These are phyloP conservation scores for Cyanoliseus patagonus DNA, from an alignment of 2,113 vertebrate genomes.

Conservation along the genomic window DNA sequence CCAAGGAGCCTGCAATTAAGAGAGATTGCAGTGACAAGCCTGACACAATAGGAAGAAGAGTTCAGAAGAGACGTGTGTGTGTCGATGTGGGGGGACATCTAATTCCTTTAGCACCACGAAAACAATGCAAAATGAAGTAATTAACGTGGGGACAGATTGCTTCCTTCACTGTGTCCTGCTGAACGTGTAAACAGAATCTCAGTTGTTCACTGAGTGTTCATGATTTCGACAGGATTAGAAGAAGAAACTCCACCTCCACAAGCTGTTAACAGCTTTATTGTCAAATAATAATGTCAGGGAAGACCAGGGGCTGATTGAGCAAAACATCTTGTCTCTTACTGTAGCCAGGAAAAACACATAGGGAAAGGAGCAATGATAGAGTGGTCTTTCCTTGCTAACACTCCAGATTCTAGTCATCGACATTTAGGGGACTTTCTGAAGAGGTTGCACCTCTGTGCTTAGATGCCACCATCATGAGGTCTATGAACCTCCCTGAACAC, in stretches of 20 bases:
- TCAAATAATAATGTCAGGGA: not conserved
- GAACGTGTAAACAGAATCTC: constrained; percentile 64
- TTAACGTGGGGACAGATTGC: constrained; percentile 67
- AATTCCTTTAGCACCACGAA: constrained; percentile 62
- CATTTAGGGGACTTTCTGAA: not conserved
- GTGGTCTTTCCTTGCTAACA: not conserved
- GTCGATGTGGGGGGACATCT: constrained; percentile 1
- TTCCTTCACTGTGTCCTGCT: constrained; percentile 59
- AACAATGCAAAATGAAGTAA: constrained; percentile 53
- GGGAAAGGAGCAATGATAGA: not conserved
- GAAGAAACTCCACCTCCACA: not conserved
- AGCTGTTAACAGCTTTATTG: not conserved
- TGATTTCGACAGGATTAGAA: constrained; percentile 7
- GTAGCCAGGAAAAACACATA: not conserved
- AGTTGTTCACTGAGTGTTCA: constrained; percentile 33
- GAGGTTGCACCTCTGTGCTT: not conserved
- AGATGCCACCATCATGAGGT: not conserved
- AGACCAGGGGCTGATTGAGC: not conserved
- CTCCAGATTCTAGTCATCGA: not conserved
- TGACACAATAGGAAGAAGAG: constrained; percentile 41
- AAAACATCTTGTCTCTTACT: not conserved
- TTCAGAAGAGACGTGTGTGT: not conserved
- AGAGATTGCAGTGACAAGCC: constrained; percentile 54
- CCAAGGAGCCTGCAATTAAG: constrained; percentile 67
- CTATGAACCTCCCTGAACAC: not conserved